These are phyloP conservation scores for Orius insidiosus DNA, from an alignment of 1,140 invertebrate genomes.

Conservation along the genomic window DNA sequence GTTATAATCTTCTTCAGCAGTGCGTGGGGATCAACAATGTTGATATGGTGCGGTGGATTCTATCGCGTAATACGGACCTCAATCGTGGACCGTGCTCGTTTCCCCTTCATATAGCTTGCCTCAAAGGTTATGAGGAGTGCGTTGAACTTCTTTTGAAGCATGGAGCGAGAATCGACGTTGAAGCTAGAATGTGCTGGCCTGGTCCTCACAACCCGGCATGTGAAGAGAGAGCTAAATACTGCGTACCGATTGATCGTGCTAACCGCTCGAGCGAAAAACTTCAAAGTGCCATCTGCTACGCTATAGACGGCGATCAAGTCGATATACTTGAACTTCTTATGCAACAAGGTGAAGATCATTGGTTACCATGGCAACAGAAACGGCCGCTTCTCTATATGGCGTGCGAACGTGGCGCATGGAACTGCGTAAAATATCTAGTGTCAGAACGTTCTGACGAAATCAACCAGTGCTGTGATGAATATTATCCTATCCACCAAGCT, in stretches of 20 bases:
- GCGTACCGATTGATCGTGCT: constrained; percentile 22
- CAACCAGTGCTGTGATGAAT: constrained; percentile 55
- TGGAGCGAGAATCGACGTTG: constrained; percentile 30
- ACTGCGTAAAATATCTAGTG: constrained; percentile 46
- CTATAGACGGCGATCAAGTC: constrained; percentile 50
- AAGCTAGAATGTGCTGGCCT: constrained; percentile 43
- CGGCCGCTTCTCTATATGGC: constrained; percentile 44
- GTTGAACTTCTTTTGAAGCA: constrained; percentile 31
- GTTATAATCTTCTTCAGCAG: constrained; percentile 53
- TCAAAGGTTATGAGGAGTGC: constrained; percentile 38
- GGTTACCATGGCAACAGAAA: constrained; percentile 38
- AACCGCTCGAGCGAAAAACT: constrained; percentile 36
- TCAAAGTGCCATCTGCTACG: constrained; percentile 53
- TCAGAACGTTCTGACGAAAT: constrained; percentile 49
- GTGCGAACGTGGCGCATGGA: constrained; percentile 50
- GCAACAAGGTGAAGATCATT: constrained; percentile 48
- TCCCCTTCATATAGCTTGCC: constrained; percentile 51
- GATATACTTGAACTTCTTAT: constrained; percentile 40
- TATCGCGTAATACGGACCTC: constrained; percentile 43
- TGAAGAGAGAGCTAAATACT: constrained; percentile 43
- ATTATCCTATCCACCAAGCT: constrained; percentile 56
- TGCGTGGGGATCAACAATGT: constrained; percentile 53
- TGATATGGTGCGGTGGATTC: constrained; percentile 46
- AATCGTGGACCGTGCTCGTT: constrained; percentile 52
- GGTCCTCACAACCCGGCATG: constrained; percentile 49